Percentiles rank a stretch among this genome's conserved stretches.
phyloP scores from a whole-genome alignment of 2,888 invertebrate species.

The Perithous albicinctus region DNA sequence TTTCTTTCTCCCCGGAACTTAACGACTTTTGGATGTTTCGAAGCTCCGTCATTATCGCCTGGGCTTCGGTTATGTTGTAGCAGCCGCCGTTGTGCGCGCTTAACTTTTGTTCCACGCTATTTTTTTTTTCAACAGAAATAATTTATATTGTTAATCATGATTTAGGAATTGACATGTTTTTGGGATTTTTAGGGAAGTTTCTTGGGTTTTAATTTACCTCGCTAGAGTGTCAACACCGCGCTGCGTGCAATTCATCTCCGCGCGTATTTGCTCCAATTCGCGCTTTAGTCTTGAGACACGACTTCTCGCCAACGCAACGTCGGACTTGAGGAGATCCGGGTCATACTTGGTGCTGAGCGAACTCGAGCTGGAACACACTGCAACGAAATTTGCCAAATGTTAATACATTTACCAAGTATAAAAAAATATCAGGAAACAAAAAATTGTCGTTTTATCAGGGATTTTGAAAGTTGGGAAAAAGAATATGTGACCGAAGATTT shows the following conservation, averaged over 20 bases:
- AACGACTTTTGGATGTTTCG: slow-evolving; percentile 96
- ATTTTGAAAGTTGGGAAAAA: too few relatives aligned
- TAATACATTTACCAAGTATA: too few relatives aligned
- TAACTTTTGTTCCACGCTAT: slow-evolving; percentile 95
- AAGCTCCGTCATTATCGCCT: slow-evolving; percentile 97
- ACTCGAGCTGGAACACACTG: slow-evolving; percentile 95
- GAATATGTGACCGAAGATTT: too few relatives aligned
- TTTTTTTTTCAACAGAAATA: slow-evolving; percentile 22
- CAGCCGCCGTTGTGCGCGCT: slow-evolving; percentile 93
- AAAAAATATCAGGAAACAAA: too few relatives aligned
- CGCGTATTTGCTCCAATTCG: slow-evolving; percentile 95
- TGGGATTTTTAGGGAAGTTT: neutral
- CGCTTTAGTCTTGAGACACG: slow-evolving; percentile 95
- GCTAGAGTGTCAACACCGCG: slow-evolving; percentile 96
- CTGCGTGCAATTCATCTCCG: slow-evolving; percentile 96
- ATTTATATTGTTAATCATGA: neutral
- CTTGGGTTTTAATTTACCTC: slow-evolving; percentile 88
- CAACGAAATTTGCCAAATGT: neutral
- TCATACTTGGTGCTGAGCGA: slow-evolving; percentile 97
- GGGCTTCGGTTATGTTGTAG: slow-evolving; percentile 97
- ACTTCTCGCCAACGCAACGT: slow-evolving; percentile 95
- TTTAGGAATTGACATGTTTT: neutral
- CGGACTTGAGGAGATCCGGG: slow-evolving; percentile 96
- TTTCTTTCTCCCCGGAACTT: slow-evolving; percentile 96
- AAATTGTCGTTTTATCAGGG: neutral